Conservation (phyloP, 2,888 invertebrate genomes). For the Sarcophaga subvicina region DNA sequence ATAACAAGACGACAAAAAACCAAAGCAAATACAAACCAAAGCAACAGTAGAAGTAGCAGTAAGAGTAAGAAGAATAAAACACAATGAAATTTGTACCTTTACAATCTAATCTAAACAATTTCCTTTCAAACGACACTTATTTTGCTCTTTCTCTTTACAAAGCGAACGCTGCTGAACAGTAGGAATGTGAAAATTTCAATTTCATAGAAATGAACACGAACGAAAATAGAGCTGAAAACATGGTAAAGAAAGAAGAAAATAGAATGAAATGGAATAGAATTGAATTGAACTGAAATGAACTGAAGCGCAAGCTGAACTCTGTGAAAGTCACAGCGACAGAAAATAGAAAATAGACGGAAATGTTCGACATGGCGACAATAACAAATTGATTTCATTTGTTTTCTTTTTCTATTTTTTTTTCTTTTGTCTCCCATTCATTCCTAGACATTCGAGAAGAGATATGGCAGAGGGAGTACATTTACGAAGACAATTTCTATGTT, state of each 20-base stretch:
- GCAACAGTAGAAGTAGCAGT: background rate
- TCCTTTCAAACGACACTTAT: slow-evolving; percentile 36
- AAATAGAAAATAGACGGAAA: slow-evolving; percentile 55
- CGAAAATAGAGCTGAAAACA: background rate
- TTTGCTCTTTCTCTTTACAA: background rate
- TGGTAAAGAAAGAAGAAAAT: background rate
- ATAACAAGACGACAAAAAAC: background rate
- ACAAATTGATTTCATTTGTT: slow-evolving; percentile 77
- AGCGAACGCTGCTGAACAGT: background rate
- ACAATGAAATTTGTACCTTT: slow-evolving; percentile 15
- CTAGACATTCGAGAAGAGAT: background rate
- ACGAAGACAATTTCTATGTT: too few relatives aligned
- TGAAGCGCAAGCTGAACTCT: background rate
- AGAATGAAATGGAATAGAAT: slow-evolving; percentile 6
- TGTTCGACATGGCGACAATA: slow-evolving; percentile 69
- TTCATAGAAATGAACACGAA: slow-evolving; percentile 35
- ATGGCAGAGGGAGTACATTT: too few relatives aligned
- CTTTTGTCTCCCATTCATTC: background rate
- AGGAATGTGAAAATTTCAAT: slow-evolving; percentile 33
- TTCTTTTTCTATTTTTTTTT: slow-evolving; percentile 8
- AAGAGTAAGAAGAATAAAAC: slow-evolving; percentile 6
- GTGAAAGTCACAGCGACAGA: background rate
- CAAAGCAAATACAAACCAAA: background rate
- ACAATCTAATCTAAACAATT: slow-evolving; percentile 55
- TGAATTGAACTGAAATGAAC: slow-evolving; percentile 1